Percentiles rank a stretch among this genome's conserved stretches.
phyloP scores from a whole-genome alignment of 2,888 invertebrate species.

The Tetranychus truncatus region DNA sequence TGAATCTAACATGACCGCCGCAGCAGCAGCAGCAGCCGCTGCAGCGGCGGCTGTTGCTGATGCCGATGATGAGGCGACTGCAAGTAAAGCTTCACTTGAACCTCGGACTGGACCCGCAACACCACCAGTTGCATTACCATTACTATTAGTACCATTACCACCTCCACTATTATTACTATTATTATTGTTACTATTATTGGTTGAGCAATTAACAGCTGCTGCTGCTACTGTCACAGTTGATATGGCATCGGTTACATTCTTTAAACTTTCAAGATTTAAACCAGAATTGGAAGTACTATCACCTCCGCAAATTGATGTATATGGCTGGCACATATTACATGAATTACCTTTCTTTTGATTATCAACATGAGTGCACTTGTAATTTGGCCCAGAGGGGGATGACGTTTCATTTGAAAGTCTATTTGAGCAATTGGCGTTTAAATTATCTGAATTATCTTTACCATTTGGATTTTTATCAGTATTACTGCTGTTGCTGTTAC shows the following conservation, averaged over 20 bases:
- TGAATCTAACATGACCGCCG: background rate
- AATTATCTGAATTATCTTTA: background rate
- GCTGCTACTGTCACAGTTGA: background rate
- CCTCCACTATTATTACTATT: background rate
- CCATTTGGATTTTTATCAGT: background rate
- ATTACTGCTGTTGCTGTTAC: background rate
- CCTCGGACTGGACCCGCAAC: background rate
- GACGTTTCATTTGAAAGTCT: background rate
- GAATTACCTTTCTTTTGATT: background rate
- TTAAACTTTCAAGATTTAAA: background rate
- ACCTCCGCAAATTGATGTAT: background rate
- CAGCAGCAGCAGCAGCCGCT: background rate
- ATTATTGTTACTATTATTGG: background rate
- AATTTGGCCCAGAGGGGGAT: background rate
- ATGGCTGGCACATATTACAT: background rate
- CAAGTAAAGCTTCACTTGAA: background rate
- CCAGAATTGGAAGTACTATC: background rate
- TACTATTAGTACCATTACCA: background rate
- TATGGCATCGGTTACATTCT: background rate
- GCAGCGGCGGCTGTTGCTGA: constrained; percentile 2
- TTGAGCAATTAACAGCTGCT: background rate
- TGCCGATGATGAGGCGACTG: background rate
- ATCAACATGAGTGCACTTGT: background rate
- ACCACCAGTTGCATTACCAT: background rate
- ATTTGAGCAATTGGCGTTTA: background rate